phyloP scores from a whole-genome alignment of 2,888 invertebrate species.

The Heliconius charithonia region DNA sequence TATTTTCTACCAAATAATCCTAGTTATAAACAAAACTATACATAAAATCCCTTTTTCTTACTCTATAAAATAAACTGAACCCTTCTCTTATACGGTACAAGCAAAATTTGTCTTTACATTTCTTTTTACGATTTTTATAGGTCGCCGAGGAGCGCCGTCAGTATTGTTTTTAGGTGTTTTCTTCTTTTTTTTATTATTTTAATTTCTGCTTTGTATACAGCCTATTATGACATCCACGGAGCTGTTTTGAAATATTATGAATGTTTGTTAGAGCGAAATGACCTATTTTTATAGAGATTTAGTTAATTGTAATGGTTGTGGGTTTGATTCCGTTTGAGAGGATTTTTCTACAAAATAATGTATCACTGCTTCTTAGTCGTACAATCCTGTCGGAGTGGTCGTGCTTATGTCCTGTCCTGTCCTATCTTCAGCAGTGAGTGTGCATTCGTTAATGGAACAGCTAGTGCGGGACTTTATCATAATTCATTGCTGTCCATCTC shows the following conservation, averaged over 20 bases:
- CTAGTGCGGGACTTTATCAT: no score
- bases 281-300: background rate
- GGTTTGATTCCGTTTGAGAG: no score
- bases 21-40: background rate
- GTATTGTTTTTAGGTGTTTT: conserved; percentile 46
- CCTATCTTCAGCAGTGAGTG: no score
- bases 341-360: no score
- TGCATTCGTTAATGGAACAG: no score
- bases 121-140: conserved; percentile 43
- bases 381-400: no score
- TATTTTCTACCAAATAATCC: background rate
- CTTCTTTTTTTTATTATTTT: conserved; percentile 45
- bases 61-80: conserved; percentile 16
- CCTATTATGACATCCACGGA: conserved; percentile 47
- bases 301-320: background rate
- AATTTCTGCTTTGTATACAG: conserved; percentile 47
- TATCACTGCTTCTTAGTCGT: no score
- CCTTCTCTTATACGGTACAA: conserved; percentile 7
- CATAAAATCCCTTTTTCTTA: background rate
- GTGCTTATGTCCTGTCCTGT: no score
- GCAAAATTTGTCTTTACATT: conserved; percentile 23
- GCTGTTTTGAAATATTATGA: conserved; percentile 11
- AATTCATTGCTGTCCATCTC: no score
- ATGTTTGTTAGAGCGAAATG: conserved; percentile 2
- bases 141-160: conserved; percentile 45